Evolutionary conservation across 1,140 invertebrate species (phyloP).

Genomic region (Atta colombica): DNA sequence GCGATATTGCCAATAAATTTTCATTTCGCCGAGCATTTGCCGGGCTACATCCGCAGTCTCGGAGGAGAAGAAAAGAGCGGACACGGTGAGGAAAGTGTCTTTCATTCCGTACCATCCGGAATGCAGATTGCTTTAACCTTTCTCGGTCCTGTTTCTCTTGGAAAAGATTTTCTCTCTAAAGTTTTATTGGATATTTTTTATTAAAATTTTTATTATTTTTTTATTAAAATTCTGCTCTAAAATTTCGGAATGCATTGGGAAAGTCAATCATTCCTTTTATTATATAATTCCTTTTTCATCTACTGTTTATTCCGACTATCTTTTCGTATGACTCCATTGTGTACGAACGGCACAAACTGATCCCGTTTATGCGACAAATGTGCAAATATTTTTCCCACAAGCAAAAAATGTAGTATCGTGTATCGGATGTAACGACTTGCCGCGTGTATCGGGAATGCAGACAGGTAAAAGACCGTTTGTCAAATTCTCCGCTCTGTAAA

Average conservation of each 20-base stretch:
- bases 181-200: neutral
- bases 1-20: conserved; percentile 71
- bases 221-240: conserved; percentile 2
- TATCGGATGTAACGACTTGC: conserved; percentile 25
- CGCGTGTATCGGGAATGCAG: neutral
- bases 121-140: conserved; percentile 35
- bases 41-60: conserved; percentile 29
- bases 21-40: conserved; percentile 67
- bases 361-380: conserved; percentile 25
- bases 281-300: neutral
- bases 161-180: neutral
- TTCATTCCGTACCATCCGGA: conserved; percentile 19
- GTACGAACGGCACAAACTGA: conserved; percentile 4
- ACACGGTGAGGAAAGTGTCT: conserved; percentile 25
- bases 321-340: neutral
- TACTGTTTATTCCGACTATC: neutral
- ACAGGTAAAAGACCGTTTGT: conserved; percentile 36
- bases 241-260: neutral
- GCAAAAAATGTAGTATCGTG: neutral
- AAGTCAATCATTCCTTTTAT: neutral
- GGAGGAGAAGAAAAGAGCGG: conserved; percentile 15
- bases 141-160: neutral
- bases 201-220: conserved; percentile 7
- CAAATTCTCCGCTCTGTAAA: conserved; percentile 41
- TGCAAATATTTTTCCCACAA: conserved; percentile 3